phyloP scores from a whole-genome alignment of 1,140 invertebrate genomes.

The Drosophila sp. region DNA sequence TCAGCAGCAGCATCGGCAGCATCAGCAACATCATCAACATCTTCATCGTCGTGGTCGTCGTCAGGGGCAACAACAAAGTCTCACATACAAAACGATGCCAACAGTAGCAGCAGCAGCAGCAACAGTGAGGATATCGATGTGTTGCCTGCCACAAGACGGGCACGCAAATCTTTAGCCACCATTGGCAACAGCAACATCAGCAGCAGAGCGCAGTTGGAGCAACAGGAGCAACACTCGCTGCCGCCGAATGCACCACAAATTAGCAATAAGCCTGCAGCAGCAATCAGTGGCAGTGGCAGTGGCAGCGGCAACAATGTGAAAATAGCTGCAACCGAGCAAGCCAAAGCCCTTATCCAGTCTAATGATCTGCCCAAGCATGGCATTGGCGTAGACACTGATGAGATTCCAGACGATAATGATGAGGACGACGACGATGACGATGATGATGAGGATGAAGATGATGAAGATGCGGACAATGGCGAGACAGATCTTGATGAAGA shows the following conservation, averaged over 20 bases:
- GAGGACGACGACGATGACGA: conserved; percentile 29
- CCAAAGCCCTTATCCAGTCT: conserved; percentile 31
- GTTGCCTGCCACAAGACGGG: conserved; percentile 54
- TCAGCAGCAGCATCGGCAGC: conserved; percentile 27
- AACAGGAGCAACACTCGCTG: conserved; percentile 43
- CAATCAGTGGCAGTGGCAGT: conserved; percentile 58
- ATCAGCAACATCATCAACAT: conserved; percentile 37
- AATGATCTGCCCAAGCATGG: not conserved
- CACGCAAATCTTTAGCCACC: conserved; percentile 67
- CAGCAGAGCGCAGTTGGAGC: conserved; percentile 34
- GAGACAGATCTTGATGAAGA: conserved; percentile 58
- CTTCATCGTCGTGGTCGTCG: conserved; percentile 25
- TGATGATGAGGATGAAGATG: conserved; percentile 23
- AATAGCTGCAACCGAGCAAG: conserved; percentile 34
- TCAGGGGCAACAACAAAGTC: conserved; percentile 43
- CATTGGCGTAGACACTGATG: conserved; percentile 26
- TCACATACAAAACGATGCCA: conserved; percentile 42
- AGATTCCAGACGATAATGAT: conserved; percentile 22
- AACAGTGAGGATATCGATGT: conserved; percentile 37
- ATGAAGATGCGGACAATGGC: conserved; percentile 37
- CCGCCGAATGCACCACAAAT: conserved; percentile 74
- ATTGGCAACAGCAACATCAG: conserved; percentile 49
- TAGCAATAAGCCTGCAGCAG: conserved; percentile 72
- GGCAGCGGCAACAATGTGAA: conserved; percentile 56
- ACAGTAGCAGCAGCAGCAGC: conserved; percentile 17